Percentiles rank a stretch among this genome's conserved stretches.
These are phyloP conservation scores for Drosophila histrio DNA, from an alignment of 2,888 invertebrate genomes.

Conservation along the genomic window DNA sequence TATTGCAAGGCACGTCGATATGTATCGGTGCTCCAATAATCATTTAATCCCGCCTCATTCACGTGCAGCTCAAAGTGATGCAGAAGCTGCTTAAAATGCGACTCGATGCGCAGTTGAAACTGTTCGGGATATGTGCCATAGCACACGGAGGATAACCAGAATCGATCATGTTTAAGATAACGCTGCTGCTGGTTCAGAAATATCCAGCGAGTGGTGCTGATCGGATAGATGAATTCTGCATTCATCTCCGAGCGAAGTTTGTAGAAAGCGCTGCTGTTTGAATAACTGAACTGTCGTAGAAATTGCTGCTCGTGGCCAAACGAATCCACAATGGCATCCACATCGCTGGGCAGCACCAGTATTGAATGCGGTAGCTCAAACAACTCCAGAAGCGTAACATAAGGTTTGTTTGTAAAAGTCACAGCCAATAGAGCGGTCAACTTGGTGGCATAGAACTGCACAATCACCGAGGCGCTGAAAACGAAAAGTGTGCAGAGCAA, in stretches of 20 bases:
- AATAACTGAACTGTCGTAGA: conserved; percentile 15
- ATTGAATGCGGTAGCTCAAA: conserved; percentile 45
- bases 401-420: not conserved
- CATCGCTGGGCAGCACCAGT: conserved; percentile 37
- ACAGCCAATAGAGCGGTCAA: conserved; percentile 54
- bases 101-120: conserved; percentile 65
- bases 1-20: conserved; percentile 38
- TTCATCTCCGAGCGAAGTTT: conserved; percentile 41
- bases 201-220: conserved; percentile 59
- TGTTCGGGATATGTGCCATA: conserved; percentile 64
- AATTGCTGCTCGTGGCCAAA: conserved; percentile 53
- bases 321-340: conserved; percentile 34
- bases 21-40: conserved; percentile 37
- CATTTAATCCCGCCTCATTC: conserved; percentile 48
- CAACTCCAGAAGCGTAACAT: conserved; percentile 23
- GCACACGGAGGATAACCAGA: conserved; percentile 63
- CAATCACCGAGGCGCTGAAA: conserved; percentile 37
- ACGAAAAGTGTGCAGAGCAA: conserved; percentile 3
- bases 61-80: conserved; percentile 47
- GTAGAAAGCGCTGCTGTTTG: conserved; percentile 23
- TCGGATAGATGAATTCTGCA: conserved; percentile 58
- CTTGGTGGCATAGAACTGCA: conserved; percentile 51
- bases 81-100: conserved; percentile 62
- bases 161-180: conserved; percentile 54
- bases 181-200: conserved; percentile 63